phyloP scores from a whole-genome alignment of 2,888 invertebrate species.

The Parnassius smintheus region DNA sequence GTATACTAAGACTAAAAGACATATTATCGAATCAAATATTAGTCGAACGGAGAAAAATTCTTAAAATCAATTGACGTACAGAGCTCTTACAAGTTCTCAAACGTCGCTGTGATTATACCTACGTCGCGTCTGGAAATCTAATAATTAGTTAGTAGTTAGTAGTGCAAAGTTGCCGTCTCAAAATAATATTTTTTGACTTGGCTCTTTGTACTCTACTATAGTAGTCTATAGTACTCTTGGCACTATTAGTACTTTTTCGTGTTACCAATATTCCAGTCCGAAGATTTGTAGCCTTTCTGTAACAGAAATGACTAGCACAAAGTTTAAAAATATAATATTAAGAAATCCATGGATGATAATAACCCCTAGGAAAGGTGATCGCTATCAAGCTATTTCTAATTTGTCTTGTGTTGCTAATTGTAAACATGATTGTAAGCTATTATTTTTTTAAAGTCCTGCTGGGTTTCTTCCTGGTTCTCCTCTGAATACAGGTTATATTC shows the following conservation, averaged over 20 bases:
- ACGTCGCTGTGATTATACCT: conserved; percentile 57
- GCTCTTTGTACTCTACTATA: too few relatives aligned
- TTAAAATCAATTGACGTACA: conserved; percentile 36
- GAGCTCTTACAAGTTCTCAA: conserved; percentile 41
- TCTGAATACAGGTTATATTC: too few relatives aligned
- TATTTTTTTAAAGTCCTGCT: too few relatives aligned
- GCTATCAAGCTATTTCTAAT: too few relatives aligned
- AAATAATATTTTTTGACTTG: conserved; percentile 69
- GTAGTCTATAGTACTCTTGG: too few relatives aligned
- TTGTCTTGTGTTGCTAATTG: too few relatives aligned
- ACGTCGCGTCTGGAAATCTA: conserved; percentile 63
- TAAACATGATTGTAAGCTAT: too few relatives aligned
- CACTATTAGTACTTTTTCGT: conserved; percentile 66
- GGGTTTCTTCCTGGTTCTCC: too few relatives aligned
- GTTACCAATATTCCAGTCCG: conserved; percentile 49
- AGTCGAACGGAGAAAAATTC: conserved; percentile 38
- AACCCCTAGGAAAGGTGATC: too few relatives aligned
- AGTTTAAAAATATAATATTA: too few relatives aligned
- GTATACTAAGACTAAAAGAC: too few relatives aligned
- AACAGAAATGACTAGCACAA: background rate
- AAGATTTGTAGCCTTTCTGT: conserved; percentile 29
- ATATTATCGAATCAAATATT: conserved; percentile 30
- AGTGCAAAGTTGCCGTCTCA: conserved; percentile 58
- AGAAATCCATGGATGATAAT: too few relatives aligned
- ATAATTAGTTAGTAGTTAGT: conserved; percentile 77